Evolutionary conservation across 2,888 invertebrate genomes (phyloP), one percentile per base, ranked within the genome.

Genomic region (Caenorhabditis sulstoni): DNA sequence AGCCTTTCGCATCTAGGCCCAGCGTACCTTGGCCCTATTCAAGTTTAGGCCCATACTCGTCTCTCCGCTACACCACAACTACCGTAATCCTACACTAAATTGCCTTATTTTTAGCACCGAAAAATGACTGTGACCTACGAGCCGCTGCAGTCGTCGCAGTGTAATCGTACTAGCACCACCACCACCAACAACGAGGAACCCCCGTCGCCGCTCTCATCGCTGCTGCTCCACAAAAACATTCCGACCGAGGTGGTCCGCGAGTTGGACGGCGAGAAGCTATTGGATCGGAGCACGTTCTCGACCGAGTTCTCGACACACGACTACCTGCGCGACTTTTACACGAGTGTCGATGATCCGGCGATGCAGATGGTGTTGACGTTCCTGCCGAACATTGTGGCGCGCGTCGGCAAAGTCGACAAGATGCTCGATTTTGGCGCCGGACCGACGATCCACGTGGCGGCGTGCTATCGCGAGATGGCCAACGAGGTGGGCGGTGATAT

Each of bases 351-450:
- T 1, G 89, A 89, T 39, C 86, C 88, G 16, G 89, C 89, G 16
- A 89, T 89, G 89, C 89, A 88, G 62, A 86, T 89, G 84, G 86
- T 89, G 29, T 77, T 90, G 35, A 85, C 81, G n/a, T 89, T 87
- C 57, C 67, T 89, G 70, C 89, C 89, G 16, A 83, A 80, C 57
- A 82, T 90, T 39, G 88, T 85, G 41, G 87, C 83, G 16, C 73
- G 88, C 12, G 61, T 89, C 18, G 84, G 84, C 2, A 68, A 73
- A 35, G 58, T 84, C 18, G 68, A 75, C 9, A 66, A 81, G 45
- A 49, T 84, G 18, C 62, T 84, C 50, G 84, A 84, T 66, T 84
- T 84, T 22, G 84, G 81, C 4, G 83, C 86, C 23, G 89, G 89
- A 12, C 89, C 89, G 11, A 89, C 89, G 7, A 87, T 89, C 65